Evolutionary conservation across 2,888 invertebrate species (phyloP), one percentile per base, ranked within the genome.

Genomic region (Andricus quercusramuli): DNA sequence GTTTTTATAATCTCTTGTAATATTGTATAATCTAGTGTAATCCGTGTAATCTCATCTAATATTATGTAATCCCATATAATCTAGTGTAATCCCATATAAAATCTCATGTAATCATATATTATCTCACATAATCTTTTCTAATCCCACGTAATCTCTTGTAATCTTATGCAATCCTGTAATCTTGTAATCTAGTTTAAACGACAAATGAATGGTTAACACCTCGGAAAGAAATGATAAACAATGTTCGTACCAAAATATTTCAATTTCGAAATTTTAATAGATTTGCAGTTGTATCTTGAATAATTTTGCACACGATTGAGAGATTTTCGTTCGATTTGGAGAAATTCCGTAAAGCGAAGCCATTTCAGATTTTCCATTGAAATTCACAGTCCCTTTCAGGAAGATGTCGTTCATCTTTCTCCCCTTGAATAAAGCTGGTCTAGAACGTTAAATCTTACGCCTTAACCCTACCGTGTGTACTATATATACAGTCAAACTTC

Each of bases 361-460:
- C 86, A 85, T 85, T 85, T 85, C 82, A 86, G 83, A 86, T 86
- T 86, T 78, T 79, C 87, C 85, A 89, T 89, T 89, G 89, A 90
- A 90, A 89, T 89, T 88, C 87, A 86, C 84, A 86, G 86, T 85
- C 84, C 88, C 88, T 87, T 89, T 89, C 88, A 87, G 87, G 85
- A 88, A 88, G 85, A 87, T 83, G 85, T 88, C 89, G 89, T 90
- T 86, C 87, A 88, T 90, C 90, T 89, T 89, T 82, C 82, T 82
- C 79, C 77, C 80, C 64, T 84, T 74, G 87, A 86, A 87, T 85
- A 84, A 82, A 82, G 82, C 83, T 82, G 66, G 80, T 78, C 78
- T 79, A 79, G 82, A 82, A 83, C 79, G 81, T 80, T 83, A 80
- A 84, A 86, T 85, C 85, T 83, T 83, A 80, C 83, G 84, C 78